Evolutionary conservation across 2,888 invertebrate species (phyloP).

Genomic region (Dasypogon diadema): DNA sequence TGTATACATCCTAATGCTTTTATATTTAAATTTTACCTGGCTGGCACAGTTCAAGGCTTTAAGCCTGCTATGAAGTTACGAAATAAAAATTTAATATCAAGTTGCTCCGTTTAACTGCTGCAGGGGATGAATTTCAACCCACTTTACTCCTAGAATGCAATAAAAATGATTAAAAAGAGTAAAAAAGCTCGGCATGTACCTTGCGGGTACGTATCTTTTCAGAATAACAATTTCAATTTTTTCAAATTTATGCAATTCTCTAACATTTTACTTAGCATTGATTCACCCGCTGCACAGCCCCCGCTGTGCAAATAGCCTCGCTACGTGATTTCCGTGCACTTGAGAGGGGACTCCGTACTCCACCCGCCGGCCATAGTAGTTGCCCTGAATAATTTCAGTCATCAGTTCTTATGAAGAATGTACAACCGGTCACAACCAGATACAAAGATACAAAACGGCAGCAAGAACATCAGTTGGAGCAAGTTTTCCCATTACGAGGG

Average conservation of each 20-base stretch:
- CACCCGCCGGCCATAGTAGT: neutral
- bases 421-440: constrained; percentile 16
- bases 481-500: constrained; percentile 11
- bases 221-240: neutral
- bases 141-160: no score
- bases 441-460: constrained; percentile 15
- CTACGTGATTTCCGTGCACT: neutral
- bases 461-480: constrained; percentile 13
- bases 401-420: constrained; percentile 19
- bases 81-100: no score
- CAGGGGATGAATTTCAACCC: no score
- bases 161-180: no score
- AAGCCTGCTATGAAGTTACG: no score
- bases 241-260: constrained; percentile 5
- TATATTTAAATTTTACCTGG: no score
- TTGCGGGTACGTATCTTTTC: no score
- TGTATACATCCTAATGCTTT: no score
- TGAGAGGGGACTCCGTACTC: neutral
- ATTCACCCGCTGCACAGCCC: neutral
- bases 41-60: no score
- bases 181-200: no score
- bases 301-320: neutral
- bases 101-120: no score
- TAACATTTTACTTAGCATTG: constrained; percentile 14
- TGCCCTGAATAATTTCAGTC: constrained; percentile 29